These are phyloP conservation scores for Melanaphis sacchari DNA, from an alignment of 1,140 invertebrate species.

Conservation along the genomic window DNA sequence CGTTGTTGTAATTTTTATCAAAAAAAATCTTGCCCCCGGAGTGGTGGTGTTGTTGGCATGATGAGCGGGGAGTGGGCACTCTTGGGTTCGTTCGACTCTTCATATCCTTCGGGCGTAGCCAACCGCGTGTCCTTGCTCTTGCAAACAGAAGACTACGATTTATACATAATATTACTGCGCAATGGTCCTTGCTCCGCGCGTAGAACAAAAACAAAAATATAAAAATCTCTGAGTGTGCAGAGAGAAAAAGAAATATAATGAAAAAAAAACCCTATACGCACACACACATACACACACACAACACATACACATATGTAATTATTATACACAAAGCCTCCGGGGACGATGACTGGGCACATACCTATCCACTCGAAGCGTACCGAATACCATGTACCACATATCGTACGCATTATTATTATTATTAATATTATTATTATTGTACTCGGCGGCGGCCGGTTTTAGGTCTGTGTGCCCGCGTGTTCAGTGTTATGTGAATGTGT, in stretches of 20 bases:
- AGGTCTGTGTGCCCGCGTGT: neutral
- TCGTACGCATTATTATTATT: conserved; percentile 46
- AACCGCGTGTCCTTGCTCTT: neutral
- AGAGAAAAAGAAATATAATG: neutral
- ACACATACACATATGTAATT: conserved; percentile 25
- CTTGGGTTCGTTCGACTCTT: neutral
- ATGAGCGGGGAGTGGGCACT: neutral
- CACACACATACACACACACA: neutral
- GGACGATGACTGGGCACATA: conserved; percentile 52
- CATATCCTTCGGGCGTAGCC: neutral
- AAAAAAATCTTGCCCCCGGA: neutral
- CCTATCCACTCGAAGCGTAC: conserved; percentile 51
- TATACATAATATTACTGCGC: neutral
- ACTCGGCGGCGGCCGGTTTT: conserved; percentile 41
- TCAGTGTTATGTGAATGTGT: neutral
- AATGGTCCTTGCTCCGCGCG: neutral
- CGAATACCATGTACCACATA: conserved; percentile 54
- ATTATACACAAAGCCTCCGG: conserved; percentile 50
- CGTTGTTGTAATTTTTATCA: conserved; percentile 13
- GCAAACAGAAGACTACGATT: neutral
- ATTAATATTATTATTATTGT: conserved; percentile 41
- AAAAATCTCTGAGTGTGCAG: neutral
- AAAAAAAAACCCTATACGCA: neutral
- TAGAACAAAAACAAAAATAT: conserved; percentile 47
- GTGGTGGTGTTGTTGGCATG: neutral